phyloP scores from a whole-genome alignment of 2,888 invertebrate species.

The Scaptomyza cyrtandrae region DNA sequence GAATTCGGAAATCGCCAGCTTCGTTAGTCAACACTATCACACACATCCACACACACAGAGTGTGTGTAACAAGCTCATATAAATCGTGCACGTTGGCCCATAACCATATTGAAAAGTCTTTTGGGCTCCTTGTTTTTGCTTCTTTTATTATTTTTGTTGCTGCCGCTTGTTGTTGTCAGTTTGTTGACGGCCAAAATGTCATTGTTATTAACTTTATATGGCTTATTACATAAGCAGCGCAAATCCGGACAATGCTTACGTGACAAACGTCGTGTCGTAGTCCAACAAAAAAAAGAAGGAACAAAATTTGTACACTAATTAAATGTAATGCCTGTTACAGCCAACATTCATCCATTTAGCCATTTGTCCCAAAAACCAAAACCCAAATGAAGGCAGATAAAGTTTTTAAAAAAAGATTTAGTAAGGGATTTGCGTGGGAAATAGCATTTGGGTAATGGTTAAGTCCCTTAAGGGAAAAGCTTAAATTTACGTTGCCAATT shows the following conservation, averaged over 20 bases:
- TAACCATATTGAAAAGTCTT: conserved; percentile 70
- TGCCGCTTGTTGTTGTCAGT: conserved; percentile 21
- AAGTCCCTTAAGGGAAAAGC: neutral
- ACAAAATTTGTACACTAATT: conserved; percentile 61
- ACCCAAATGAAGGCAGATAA: neutral
- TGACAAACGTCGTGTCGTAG: conserved; percentile 55
- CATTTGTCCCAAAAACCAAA: neutral
- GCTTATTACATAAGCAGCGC: conserved; percentile 76
- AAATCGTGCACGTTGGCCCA: conserved; percentile 78
- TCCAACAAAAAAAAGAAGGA: conserved; percentile 3
- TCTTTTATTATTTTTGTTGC: neutral
- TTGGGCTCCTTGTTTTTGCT: conserved; percentile 38
- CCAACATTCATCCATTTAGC: conserved; percentile 2
- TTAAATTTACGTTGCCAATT: conserved; percentile 10
- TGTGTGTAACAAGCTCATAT: conserved; percentile 55
- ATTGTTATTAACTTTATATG: conserved; percentile 80
- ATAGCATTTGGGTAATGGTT: neutral
- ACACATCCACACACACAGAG: conserved; percentile 16
- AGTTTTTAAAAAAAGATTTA: conserved; percentile 7
- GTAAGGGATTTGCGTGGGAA: conserved; percentile 1
- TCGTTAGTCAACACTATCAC: conserved; percentile 58
- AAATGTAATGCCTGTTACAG: conserved; percentile 48
- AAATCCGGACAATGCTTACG: conserved; percentile 69
- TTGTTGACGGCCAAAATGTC: conserved; percentile 57
- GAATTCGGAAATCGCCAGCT: conserved; percentile 22